Percentiles rank a stretch among this genome's conserved stretches.
Evolutionary conservation across 1,140 invertebrate genomes (phyloP).

Genomic region (Laupala kohalensis): DNA sequence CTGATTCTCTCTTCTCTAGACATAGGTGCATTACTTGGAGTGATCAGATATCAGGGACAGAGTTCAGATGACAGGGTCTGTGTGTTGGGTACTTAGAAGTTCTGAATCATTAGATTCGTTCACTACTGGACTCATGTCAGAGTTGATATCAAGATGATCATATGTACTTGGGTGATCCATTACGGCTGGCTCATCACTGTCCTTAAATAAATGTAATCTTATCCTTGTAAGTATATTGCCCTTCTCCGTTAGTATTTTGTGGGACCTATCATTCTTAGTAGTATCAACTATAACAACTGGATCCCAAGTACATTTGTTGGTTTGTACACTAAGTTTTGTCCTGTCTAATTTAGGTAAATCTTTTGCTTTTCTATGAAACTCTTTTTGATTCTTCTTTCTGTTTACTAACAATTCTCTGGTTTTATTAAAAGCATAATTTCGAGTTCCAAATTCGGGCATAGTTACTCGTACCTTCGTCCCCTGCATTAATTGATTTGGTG

Average conservation of each 20-base stretch:
- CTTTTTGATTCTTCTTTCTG: neutral
- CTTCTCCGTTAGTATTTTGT: neutral
- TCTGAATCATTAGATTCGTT: neutral
- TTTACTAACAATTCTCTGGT: neutral
- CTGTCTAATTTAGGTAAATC: neutral
- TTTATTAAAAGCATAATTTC: constrained; percentile 15
- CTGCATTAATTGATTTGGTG: constrained; percentile 15
- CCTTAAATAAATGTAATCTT: neutral
- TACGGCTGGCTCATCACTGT: neutral
- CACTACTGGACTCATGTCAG: neutral
- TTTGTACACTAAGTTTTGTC: neutral
- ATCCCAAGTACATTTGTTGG: neutral
- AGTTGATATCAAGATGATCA: neutral
- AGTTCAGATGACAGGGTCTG: no score
- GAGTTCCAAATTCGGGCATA: constrained; percentile 8
- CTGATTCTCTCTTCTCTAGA: neutral
- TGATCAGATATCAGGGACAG: no score
- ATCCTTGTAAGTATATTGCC: neutral
- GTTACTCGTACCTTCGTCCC: no score
- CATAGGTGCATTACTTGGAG: neutral
- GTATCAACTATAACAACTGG: neutral
- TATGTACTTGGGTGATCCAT: neutral
- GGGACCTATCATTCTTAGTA: neutral
- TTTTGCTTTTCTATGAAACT: neutral
- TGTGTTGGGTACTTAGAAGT: neutral